Base-by-base conservation (phyloP, 2,113 vertebrate species). In the Hirundichthys speculiger region DNA sequence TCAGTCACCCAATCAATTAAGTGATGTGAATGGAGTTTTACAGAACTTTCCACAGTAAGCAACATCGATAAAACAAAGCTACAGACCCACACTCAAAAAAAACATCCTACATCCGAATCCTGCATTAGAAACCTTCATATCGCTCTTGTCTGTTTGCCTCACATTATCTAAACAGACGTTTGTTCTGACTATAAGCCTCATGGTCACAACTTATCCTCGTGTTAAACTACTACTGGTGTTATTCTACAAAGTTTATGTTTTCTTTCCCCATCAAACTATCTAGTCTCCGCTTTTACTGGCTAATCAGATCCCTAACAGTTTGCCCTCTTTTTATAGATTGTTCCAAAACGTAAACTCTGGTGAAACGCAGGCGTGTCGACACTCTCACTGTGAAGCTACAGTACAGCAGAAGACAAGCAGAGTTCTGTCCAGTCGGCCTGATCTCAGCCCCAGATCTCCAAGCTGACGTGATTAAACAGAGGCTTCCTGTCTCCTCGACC, bases 401-500 rank as follows among this genome's bases (percentile, higher is more conserved):
- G 60, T 14, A 1, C 46, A 56, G 71, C 61, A 61, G 58, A 67
- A 74, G 38, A 81, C 82, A 56, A 52, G 65, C n/a, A 46, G 18
- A 77, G 66, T 69, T 69, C 82, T 70, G 85, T 56, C 56, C 71
- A 20, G 73, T 60, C 1, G 3, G 63, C 72, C 15, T 14, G 66
- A 91, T 91, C 84, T 39, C 71, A 21, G 76, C 73, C 64, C n/a
- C 70, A 51, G 54, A 92, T 90, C 84, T 83, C 69, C 59, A 65
- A 86, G 62, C 79, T 90, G 90, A 91, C 86, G 55, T 89, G 90
- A 92, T 92, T 92, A 92, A 75, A 84, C 82, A 88, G 79, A 75
- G 76, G 84, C 88, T 91, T 91, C 91, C 89, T 91, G 89, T 88
- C 90, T 91, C 85, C 83, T 69, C 45, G 10, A 41, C 49, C 66